Evolutionary conservation across 2,888 invertebrate genomes (phyloP).

Genomic region (Dilophus febrilis): DNA sequence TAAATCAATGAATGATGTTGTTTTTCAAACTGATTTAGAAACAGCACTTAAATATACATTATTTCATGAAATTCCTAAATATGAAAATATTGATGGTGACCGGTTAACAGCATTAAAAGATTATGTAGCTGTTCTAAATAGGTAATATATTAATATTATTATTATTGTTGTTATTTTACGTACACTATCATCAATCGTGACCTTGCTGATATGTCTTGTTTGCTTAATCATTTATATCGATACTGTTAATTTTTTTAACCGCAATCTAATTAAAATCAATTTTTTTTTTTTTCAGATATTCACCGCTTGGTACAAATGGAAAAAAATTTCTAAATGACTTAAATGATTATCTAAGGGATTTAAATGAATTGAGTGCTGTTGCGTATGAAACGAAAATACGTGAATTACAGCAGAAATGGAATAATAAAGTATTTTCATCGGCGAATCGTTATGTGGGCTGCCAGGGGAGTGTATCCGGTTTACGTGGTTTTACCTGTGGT

Average conservation of each 20-base stretch:
- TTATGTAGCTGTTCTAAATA: constrained; percentile 50
- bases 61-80: constrained; percentile 63
- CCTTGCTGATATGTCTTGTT: too few relatives aligned
- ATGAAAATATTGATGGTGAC: constrained; percentile 50
- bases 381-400: constrained; percentile 40
- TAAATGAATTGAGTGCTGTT: constrained; percentile 37
- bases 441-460: constrained; percentile 66
- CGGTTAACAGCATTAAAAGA: constrained; percentile 53
- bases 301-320: constrained; percentile 58
- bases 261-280: too few relatives aligned
- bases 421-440: constrained; percentile 32
- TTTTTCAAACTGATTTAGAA: constrained; percentile 79
- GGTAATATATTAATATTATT: not conserved
- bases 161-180: too few relatives aligned
- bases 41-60: constrained; percentile 70
- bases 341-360: constrained; percentile 33
- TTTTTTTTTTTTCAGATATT: constrained; percentile 38
- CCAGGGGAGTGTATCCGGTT: constrained; percentile 27
- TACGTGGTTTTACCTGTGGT: constrained; percentile 83
- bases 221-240: too few relatives aligned
- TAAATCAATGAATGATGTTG: constrained; percentile 32
- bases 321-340: constrained; percentile 45
- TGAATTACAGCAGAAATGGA: constrained; percentile 33
- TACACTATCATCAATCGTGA: too few relatives aligned
- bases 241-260: too few relatives aligned